Conservation (phyloP, 2,113 vertebrate species). For the Oreochromis tanganicae region DNA sequence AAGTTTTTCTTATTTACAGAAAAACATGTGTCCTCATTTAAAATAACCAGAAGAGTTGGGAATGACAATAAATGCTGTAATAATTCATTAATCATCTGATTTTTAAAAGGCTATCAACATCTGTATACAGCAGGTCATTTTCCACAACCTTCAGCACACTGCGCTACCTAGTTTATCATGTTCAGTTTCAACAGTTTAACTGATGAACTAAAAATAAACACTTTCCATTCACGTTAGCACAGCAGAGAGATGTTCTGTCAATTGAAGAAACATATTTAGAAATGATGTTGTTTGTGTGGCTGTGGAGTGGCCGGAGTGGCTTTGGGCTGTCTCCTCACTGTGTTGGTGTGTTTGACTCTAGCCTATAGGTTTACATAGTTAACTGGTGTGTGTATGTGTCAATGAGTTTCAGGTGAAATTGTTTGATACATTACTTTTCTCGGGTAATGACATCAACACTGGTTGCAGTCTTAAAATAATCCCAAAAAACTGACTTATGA, state of each 20-base stretch:
- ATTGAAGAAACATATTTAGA: not conserved
- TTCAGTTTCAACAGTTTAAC: not conserved
- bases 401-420: not conserved
- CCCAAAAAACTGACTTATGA: not conserved
- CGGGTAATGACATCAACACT: not conserved
- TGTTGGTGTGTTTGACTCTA: not conserved
- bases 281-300: not conserved
- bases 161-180: not conserved
- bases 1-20: not conserved
- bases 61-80: not conserved
- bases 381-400: fast-evolving
- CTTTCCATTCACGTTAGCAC: not conserved
- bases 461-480: not conserved
- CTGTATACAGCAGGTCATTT: not conserved
- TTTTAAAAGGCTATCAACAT: fast-evolving
- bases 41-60: not conserved
- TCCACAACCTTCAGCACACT: fast-evolving
- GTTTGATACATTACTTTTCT: not conserved
- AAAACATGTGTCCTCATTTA: not conserved
- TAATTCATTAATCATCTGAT: not conserved
- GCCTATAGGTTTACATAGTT: not conserved
- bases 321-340: not conserved
- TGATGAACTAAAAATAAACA: fast-evolving
- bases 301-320: fast-evolving
- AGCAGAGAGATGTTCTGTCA: not conserved